Base-by-base conservation (phyloP, 92 coral and sea anemone species). In the Muricea muricata region DNA sequence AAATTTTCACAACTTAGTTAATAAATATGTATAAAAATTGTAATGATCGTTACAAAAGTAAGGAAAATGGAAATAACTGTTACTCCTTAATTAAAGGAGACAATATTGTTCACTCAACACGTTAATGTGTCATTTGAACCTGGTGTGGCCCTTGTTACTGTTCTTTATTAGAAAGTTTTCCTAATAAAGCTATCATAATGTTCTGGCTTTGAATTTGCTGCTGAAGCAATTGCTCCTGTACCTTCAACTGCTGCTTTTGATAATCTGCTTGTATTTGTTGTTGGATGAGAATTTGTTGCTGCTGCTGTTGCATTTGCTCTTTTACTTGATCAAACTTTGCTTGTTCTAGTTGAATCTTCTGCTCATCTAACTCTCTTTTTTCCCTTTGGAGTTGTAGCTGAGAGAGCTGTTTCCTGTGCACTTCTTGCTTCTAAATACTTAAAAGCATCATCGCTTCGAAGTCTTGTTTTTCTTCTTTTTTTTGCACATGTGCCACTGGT, bases 221-320 rank as follows among this genome's bases (percentile, higher is more conserved):
- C n/a, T n/a, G n/a, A n/a, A n/a, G n/a, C n/a, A n/a, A n/a, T 37
- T 37, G 42, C 42, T 4, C 9, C 42, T 37, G 42, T 9, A 37
- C 9, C 9, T 37, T 4, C 42, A 82, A 67, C 71, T 77, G 84
- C 73, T 67, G 26, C 37, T 85, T 84, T 47, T 65, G 84, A 68
- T 85, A 17, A 55, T 65, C 54, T 33, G 17, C 63, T 74, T 77
- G 84, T 48, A 75, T 81, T 55, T 84, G 88, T 79, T 50, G 80
- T 55, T 75, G 63, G 21, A 31, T 29, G 56, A 33, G 45, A 26
- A 41, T 75, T 46, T 65, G 30, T 78, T 85, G 81, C 84, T 76
- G 84, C 73, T 85, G 88, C 46, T 84, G 75, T 45, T 58, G n/a
- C n/a, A n/a, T 74, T 29, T 74, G 40, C 78, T 74, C 67, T n/a